phyloP scores from a whole-genome alignment of 2,113 vertebrate genomes.

The Neofelis nebulosa region DNA sequence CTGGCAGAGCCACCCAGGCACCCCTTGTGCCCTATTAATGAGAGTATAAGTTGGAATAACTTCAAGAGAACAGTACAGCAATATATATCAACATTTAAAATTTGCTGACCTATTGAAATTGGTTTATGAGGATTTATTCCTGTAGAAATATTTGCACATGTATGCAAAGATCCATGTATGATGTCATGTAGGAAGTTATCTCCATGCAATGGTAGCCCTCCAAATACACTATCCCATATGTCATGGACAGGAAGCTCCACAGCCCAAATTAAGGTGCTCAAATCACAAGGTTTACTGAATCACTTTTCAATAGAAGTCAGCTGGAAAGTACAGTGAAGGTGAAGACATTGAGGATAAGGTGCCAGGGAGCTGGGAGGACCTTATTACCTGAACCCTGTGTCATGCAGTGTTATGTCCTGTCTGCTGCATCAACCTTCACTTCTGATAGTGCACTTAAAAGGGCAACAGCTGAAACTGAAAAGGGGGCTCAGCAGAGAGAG shows the following conservation, averaged over 20 bases:
- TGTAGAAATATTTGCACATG: not conserved
- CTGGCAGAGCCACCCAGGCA: too few relatives aligned
- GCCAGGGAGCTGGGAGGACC: not conserved
- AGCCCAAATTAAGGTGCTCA: not conserved
- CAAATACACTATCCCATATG: not conserved
- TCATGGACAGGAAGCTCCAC: not conserved
- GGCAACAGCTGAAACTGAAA: not conserved
- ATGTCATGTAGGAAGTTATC: not conserved
- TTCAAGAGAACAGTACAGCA: not conserved
- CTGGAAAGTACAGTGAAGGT: not conserved
- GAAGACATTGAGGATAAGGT: not conserved
- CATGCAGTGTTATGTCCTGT: not conserved
- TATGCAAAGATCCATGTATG: not conserved
- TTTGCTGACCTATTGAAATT: not conserved
- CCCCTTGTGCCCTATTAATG: not conserved
- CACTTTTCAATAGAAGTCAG: not conserved
- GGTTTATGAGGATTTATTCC: not conserved
- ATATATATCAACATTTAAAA: constrained; percentile 18
- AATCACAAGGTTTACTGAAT: not conserved
- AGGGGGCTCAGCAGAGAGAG: not conserved
- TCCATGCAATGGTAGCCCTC: not conserved
- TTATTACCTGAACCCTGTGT: not conserved
- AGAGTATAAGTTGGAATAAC: not conserved
- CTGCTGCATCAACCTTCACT: not conserved
- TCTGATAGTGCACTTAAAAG: not conserved